These are phyloP conservation scores for Phrynosoma blainvillii DNA, from an alignment of 2,113 vertebrate genomes.

Conservation along the genomic window DNA sequence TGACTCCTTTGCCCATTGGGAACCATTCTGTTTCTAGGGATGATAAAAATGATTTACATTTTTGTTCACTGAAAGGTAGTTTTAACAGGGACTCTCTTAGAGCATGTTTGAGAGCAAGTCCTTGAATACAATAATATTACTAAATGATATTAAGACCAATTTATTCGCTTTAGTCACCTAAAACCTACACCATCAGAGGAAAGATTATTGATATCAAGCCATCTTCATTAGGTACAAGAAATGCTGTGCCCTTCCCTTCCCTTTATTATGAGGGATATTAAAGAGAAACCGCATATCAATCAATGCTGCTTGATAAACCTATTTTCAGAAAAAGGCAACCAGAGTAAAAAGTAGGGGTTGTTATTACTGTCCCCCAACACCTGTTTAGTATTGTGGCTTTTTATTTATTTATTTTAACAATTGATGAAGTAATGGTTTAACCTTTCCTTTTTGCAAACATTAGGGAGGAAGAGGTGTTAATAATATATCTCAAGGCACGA, in stretches of 20 bases:
- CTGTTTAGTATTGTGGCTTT: no score
- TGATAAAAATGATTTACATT: slow-evolving; percentile 1
- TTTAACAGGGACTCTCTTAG: slow-evolving; percentile 66
- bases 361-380: slow-evolving; percentile 26
- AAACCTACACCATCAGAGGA: slow-evolving; percentile 72
- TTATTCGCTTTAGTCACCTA: slow-evolving; percentile 69
- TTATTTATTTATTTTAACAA: no score
- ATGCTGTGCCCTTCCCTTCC: slow-evolving; percentile 69
- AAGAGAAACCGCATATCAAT: slow-evolving; percentile 78
- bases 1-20: no score
- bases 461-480: no score
- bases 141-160: slow-evolving; percentile 69
- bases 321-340: slow-evolving; percentile 47
- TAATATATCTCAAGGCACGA: no score
- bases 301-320: slow-evolving; percentile 66
- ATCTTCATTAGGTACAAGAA: slow-evolving; percentile 78
- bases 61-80: slow-evolving; percentile 2
- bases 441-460: no score
- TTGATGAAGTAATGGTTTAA: no score
- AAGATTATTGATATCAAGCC: slow-evolving; percentile 77
- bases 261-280: slow-evolving; percentile 69
- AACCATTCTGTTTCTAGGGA: not conserved
- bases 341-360: slow-evolving; percentile 51
- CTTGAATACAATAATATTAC: slow-evolving; percentile 66
- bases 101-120: slow-evolving; percentile 62